These are phyloP conservation scores for Achlya flavicornis DNA, from an alignment of 2,888 invertebrate species.

Conservation along the genomic window DNA sequence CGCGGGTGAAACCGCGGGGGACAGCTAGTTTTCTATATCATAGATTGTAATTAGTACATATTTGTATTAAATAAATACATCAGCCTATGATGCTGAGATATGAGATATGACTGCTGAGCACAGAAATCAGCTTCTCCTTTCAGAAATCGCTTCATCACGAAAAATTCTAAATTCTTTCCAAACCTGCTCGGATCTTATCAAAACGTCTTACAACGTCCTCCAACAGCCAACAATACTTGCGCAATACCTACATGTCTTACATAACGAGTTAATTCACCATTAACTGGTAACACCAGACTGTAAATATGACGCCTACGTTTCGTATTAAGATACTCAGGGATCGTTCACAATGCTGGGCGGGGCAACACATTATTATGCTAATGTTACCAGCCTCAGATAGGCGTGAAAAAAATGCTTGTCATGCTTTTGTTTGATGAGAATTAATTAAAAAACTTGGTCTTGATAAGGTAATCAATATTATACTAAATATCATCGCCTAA, in stretches of 20 bases:
- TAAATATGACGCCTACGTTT: constrained; percentile 41
- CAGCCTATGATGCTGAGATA: too few relatives aligned
- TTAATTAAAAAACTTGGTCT: neutral
- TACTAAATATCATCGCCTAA: too few relatives aligned
- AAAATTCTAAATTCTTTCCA: neutral
- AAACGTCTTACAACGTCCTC: neutral
- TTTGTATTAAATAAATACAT: too few relatives aligned
- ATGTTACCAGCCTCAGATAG: neutral
- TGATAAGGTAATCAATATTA: neutral
- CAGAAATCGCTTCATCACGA: too few relatives aligned
- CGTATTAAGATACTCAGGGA: constrained; percentile 23
- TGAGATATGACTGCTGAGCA: too few relatives aligned
- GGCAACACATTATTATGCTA: constrained; percentile 14
- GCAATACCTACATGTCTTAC: constrained; percentile 20
- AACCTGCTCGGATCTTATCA: neutral
- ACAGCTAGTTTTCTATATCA: too few relatives aligned
- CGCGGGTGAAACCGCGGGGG: too few relatives aligned
- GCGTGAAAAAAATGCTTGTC: constrained; percentile 1
- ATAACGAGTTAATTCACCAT: constrained; percentile 35
- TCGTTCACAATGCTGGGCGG: constrained; percentile 20
- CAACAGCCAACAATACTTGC: constrained; percentile 5
- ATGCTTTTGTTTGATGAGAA: neutral
- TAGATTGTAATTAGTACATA: too few relatives aligned
- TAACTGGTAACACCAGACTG: constrained; percentile 22
- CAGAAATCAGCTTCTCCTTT: too few relatives aligned